Percentiles rank a stretch among this genome's conserved stretches.
These are phyloP conservation scores for Archilochus colubris DNA, from an alignment of 2,113 vertebrate genomes.

Conservation along the genomic window DNA sequence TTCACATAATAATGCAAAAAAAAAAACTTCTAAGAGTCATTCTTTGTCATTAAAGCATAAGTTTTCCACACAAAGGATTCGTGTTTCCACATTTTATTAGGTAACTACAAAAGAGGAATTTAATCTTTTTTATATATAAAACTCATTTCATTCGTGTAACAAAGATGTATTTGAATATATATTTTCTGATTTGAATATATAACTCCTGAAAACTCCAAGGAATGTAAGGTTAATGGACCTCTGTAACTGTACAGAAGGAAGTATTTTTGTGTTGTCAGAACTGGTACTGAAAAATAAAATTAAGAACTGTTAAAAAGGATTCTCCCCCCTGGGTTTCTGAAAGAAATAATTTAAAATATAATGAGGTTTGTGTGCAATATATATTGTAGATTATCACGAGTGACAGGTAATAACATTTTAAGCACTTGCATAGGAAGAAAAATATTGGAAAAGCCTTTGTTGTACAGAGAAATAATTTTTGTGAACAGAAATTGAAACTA, in stretches of 20 bases:
- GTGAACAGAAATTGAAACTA: background rate
- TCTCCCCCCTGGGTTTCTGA: background rate
- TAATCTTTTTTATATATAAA: background rate
- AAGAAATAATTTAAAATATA: constrained; percentile 17
- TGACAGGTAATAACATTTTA: background rate
- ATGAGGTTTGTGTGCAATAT: background rate
- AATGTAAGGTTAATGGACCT: background rate
- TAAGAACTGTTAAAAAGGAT: background rate
- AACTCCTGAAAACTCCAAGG: background rate
- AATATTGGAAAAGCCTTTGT: background rate
- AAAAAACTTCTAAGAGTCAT: background rate
- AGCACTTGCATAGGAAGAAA: background rate
- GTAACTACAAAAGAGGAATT: background rate
- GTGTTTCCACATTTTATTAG: background rate
- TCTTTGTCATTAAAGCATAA: background rate
- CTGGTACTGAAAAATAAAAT: background rate
- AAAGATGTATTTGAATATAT: background rate
- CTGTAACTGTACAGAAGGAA: background rate
- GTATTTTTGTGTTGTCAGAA: background rate
- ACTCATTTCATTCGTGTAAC: background rate
- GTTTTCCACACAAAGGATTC: background rate
- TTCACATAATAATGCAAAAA: background rate
- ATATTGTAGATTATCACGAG: background rate
- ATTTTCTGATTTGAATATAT: background rate
- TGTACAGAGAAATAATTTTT: background rate